Percentiles rank a stretch among this genome's conserved stretches.
Conservation (phyloP, 2,113 vertebrate genomes). For the Lophochroa leadbeateri region DNA sequence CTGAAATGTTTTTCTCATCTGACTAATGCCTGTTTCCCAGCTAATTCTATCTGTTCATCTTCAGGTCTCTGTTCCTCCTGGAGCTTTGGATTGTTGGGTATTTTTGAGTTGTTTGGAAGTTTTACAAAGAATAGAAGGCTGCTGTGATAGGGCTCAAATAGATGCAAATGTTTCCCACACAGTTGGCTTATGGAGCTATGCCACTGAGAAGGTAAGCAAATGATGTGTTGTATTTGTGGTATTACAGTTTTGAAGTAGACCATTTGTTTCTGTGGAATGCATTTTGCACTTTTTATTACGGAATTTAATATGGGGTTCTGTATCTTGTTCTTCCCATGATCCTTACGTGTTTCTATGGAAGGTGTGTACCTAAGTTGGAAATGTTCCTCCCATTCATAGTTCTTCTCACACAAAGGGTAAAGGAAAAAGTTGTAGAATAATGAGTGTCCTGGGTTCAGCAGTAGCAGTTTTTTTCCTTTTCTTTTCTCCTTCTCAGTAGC, state of each 20-base stretch:
- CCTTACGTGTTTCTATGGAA: background rate
- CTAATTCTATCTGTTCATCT: background rate
- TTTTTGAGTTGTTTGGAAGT: slow-evolving; percentile 98
- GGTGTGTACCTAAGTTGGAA: background rate
- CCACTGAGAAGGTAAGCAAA: slow-evolving; percentile 89
- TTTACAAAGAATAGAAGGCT: slow-evolving; percentile 94
- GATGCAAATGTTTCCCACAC: slow-evolving; percentile 92
- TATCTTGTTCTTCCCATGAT: background rate
- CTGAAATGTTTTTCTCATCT: background rate
- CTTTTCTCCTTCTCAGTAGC: no score
- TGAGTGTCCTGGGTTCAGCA: no score
- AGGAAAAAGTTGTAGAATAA: background rate
- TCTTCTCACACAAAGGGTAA: background rate
- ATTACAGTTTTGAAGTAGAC: background rate
- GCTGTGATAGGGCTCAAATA: slow-evolving; percentile 89
- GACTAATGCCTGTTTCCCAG: background rate
- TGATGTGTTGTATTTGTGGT: background rate
- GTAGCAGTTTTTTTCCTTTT: no score
- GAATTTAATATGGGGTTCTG: background rate
- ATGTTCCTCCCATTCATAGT: background rate
- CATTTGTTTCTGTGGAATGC: background rate
- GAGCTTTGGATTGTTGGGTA: slow-evolving; percentile 97
- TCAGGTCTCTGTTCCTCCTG: slow-evolving; percentile 90
- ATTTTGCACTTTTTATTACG: background rate
- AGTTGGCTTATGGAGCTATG: slow-evolving; percentile 95